phyloP scores from a whole-genome alignment of 2,888 invertebrate genomes.

The Coenonympha arcania region DNA sequence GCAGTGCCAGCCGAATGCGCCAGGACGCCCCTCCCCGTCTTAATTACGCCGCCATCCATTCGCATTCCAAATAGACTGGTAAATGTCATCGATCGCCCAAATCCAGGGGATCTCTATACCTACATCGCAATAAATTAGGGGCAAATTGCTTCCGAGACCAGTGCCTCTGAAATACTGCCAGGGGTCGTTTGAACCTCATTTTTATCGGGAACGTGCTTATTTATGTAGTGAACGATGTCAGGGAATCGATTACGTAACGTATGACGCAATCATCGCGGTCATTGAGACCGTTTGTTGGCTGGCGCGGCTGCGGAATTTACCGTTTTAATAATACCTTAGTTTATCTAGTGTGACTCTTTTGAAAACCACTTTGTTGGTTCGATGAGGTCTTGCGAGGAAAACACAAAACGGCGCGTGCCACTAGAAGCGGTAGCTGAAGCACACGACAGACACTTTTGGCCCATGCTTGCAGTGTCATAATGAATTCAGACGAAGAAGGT shows the following conservation, averaged over 20 bases:
- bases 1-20: too few species aligned
- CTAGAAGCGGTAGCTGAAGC: too few species aligned
- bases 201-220: constrained; percentile 14
- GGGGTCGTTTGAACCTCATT: constrained; percentile 19
- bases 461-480: too few species aligned
- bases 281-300: neutral
- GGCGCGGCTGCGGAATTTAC: neutral
- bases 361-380: neutral
- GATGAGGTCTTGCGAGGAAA: too few species aligned
- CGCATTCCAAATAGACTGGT: constrained; percentile 16
- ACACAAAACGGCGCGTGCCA: too few species aligned
- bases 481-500: too few species aligned
- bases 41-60: constrained; percentile 7
- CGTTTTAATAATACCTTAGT: neutral
- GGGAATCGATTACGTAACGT: constrained; percentile 8
- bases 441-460: too few species aligned
- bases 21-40: too few species aligned
- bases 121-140: constrained; percentile 49
- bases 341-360: neutral
- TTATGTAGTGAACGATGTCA: constrained; percentile 9
- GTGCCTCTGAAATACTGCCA: constrained; percentile 55
- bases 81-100: constrained; percentile 23
- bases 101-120: constrained; percentile 28
- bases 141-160: constrained; percentile 57
- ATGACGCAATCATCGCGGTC: constrained; percentile 3